phyloP scores from a whole-genome alignment of 2,113 vertebrate species.

The Seriola dumerili region DNA sequence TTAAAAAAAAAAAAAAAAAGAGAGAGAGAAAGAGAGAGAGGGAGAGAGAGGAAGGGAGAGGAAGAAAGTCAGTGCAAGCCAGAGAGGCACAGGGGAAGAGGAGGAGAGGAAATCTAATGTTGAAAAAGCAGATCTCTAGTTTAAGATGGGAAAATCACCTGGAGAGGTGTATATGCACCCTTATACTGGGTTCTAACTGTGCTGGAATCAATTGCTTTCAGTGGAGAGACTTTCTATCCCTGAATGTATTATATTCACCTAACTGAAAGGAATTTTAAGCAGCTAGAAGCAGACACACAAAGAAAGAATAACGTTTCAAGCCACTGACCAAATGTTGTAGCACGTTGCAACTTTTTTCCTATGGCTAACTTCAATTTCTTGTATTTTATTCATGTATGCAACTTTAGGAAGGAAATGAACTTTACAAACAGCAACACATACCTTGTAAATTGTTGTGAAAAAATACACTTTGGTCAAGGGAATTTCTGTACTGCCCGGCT shows the following conservation, averaged over 20 bases:
- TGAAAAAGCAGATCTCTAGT: slow-evolving; percentile 46
- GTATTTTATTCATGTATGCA: slow-evolving; percentile 1
- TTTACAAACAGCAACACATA: not conserved
- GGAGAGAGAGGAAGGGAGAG: not conserved
- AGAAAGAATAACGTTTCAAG: not conserved
- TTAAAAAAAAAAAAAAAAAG: slow-evolving; percentile 14
- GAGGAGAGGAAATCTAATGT: slow-evolving; percentile 37
- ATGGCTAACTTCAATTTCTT: not conserved
- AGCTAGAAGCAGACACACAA: not conserved
- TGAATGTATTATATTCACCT: slow-evolving; percentile 26
- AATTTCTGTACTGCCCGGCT: not conserved
- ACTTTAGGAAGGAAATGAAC: not conserved
- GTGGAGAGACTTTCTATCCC: slow-evolving; percentile 26
- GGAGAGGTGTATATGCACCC: slow-evolving; percentile 29
- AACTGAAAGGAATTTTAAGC: slow-evolving; percentile 33
- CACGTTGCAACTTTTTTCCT: not conserved
- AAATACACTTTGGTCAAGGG: not conserved
- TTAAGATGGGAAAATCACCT: slow-evolving; percentile 46
- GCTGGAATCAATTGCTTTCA: slow-evolving; percentile 47
- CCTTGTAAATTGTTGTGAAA: not conserved
- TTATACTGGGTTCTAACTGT: slow-evolving; percentile 35
- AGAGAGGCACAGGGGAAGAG: slow-evolving; percentile 36
- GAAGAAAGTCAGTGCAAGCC: slow-evolving; percentile 28
- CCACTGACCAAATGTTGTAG: slow-evolving; percentile 5
- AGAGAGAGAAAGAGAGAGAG: not conserved